These are phyloP conservation scores for Alexandromys fortis DNA, from an alignment of 2,113 vertebrate genomes.

Conservation along the genomic window DNA sequence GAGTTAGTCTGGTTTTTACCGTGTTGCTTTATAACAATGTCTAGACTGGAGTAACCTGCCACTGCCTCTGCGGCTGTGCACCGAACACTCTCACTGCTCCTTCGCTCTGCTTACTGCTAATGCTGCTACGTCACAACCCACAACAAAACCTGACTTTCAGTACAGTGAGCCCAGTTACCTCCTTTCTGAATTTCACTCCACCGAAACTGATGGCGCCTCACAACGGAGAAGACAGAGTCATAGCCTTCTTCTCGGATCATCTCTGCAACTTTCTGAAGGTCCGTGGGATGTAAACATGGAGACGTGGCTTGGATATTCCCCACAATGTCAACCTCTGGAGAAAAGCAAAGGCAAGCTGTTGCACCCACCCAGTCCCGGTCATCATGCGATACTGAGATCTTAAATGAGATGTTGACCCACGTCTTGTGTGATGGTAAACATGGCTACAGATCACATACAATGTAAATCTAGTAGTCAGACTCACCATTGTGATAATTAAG, in stretches of 20 bases:
- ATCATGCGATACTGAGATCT: background rate
- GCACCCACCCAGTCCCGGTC: constrained; percentile 12
- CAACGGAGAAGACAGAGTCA: constrained; percentile 96
- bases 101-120: background rate
- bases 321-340: constrained; percentile 91
- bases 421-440: background rate
- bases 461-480: constrained; percentile 15
- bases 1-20: background rate
- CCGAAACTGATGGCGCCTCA: constrained; percentile 94
- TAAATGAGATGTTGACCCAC: constrained; percentile 19
- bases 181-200: constrained; percentile 93
- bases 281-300: constrained; percentile 94
- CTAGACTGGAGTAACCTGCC: background rate
- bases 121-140: background rate
- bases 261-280: constrained; percentile 90
- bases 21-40: background rate
- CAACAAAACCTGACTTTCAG: background rate
- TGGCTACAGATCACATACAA: constrained; percentile 6
- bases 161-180: constrained; percentile 84
- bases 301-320: constrained; percentile 97
- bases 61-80: background rate
- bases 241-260: constrained; percentile 89
- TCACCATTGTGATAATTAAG: constrained; percentile 85
- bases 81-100: background rate
- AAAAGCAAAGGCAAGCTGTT: constrained; percentile 23